phyloP scores from a whole-genome alignment of 64 coral and sea anemone genomes.

The Dendrophyllia cribrosa region DNA sequence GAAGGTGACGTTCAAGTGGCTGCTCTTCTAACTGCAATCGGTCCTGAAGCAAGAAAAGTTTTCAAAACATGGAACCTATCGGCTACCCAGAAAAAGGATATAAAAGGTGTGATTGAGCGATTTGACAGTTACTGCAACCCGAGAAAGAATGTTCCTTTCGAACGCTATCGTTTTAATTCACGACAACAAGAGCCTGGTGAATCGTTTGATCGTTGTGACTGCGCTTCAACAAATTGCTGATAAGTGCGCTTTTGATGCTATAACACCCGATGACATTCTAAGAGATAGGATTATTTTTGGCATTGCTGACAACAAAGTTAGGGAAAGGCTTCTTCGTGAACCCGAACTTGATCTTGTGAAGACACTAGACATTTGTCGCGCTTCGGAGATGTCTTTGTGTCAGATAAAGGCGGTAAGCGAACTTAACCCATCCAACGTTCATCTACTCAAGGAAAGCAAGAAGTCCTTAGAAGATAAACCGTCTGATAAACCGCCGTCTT shows the following conservation, averaged over 20 bases:
- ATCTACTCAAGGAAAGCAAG: not conserved
- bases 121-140: not conserved
- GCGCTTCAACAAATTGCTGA: conserved; percentile 40
- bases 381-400: conserved; percentile 6
- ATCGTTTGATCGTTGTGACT: conserved; percentile 54
- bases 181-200: not conserved
- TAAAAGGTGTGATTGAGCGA: not conserved
- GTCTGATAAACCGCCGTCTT: not conserved
- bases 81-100: not conserved
- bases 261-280: conserved; percentile 51
- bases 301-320: conserved; percentile 47
- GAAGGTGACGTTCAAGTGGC: not conserved
- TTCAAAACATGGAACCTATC: not conserved
- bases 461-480: not conserved
- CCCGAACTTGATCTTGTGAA: conserved; percentile 18
- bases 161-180: not conserved
- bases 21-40: not conserved
- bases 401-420: conserved; percentile 36
- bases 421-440: not conserved
- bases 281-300: conserved; percentile 45
- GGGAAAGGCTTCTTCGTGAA: conserved; percentile 60
- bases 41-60: not conserved
- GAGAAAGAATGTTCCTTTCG: not conserved
- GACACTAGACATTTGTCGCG: conserved; percentile 42
- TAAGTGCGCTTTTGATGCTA: conserved; percentile 51